These are phyloP conservation scores for Nephila pilipes DNA, from an alignment of 1,140 invertebrate species.

Conservation along the genomic window DNA sequence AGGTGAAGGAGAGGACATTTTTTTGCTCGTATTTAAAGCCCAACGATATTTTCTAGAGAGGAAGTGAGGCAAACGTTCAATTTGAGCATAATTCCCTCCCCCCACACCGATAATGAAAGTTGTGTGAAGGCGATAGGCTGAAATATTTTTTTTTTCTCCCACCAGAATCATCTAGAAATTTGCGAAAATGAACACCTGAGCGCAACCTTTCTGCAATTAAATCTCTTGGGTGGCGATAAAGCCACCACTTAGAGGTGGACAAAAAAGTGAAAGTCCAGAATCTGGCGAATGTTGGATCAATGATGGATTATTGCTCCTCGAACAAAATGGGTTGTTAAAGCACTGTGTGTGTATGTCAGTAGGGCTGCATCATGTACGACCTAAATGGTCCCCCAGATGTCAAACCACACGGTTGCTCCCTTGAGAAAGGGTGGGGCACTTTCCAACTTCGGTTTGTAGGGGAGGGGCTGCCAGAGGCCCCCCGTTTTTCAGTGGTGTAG, in stretches of 20 bases:
- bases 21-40: not conserved
- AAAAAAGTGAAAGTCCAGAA: not conserved
- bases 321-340: constrained; percentile 57
- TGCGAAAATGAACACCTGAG: not conserved
- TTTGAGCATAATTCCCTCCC: too few relatives aligned
- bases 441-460: constrained; percentile 3
- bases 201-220: not conserved
- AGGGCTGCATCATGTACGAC: not conserved
- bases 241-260: not conserved
- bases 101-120: not conserved
- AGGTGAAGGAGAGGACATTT: not conserved
- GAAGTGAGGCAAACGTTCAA: too few relatives aligned
- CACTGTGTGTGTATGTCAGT: constrained; percentile 38
- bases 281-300: constrained; percentile 27
- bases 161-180: not conserved
- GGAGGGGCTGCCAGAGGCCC: not conserved
- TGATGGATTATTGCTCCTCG: constrained; percentile 38
- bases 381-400: constrained; percentile 41
- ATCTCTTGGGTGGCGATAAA: constrained; percentile 22
- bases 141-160: not conserved
- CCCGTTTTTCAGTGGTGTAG: constrained; percentile 9
- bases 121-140: not conserved
- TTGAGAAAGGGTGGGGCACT: constrained; percentile 43
- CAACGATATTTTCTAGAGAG: too few relatives aligned
- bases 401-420: constrained; percentile 1